Conservation (phyloP, 2,888 invertebrate genomes). For the Periphyllus acericola region DNA sequence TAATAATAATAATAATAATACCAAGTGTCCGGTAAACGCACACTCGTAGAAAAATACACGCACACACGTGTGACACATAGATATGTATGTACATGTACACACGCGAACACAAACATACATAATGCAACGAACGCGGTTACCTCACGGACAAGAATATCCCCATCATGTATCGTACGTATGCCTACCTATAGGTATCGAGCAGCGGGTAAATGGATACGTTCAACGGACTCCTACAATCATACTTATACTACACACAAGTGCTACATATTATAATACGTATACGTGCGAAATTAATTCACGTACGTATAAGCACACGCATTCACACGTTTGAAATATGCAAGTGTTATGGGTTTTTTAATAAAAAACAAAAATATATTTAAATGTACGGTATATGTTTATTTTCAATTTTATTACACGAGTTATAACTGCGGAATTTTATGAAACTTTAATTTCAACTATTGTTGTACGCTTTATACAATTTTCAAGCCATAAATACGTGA, state of each 20-base stretch:
- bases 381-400: neutral
- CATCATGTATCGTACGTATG: neutral
- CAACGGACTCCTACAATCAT: neutral
- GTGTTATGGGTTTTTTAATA: too few species aligned
- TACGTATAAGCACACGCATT: neutral
- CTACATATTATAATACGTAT: neutral
- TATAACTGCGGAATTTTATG: neutral
- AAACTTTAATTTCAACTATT: neutral
- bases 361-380: neutral
- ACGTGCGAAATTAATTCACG: too few species aligned
- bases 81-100: neutral
- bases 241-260: neutral
- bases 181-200: neutral
- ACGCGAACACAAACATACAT: neutral
- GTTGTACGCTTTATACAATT: neutral
- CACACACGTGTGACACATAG: neutral
- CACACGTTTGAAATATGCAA: too few species aligned
- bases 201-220: neutral
- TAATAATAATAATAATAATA: constrained; percentile 2
- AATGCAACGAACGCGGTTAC: neutral
- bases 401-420: neutral
- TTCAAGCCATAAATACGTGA: neutral
- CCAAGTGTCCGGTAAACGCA: neutral
- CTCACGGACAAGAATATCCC: neutral
- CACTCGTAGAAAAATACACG: neutral